Percentiles rank a stretch among this genome's conserved stretches.
phyloP scores from a whole-genome alignment of 2,113 vertebrate genomes.

The Hippopotamus amphibius region DNA sequence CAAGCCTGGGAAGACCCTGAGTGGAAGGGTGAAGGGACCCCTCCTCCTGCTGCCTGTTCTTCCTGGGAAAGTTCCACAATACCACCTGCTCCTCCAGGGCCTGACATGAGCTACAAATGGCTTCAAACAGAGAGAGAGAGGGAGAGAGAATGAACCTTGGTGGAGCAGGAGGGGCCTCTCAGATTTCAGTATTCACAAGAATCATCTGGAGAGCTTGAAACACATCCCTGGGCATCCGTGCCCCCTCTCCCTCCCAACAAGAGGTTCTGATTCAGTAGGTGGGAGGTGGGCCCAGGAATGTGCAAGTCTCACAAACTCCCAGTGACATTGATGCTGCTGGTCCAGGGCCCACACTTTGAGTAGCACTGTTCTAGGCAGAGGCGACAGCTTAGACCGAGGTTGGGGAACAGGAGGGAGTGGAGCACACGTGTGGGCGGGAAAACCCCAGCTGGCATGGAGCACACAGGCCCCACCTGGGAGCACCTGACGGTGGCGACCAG shows the following conservation, averaged over 20 bases:
- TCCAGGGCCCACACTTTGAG: not conserved
- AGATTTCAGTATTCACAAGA: not conserved
- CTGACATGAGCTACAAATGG: not conserved
- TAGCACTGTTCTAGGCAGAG: not conserved
- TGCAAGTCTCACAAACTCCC: rapidly evolving
- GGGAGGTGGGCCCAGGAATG: not conserved
- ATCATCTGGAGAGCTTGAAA: not conserved
- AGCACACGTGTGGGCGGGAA: rapidly evolving
- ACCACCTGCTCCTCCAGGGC: not conserved
- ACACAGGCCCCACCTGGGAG: not conserved
- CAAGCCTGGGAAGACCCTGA: not conserved
- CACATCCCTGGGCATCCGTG: not conserved
- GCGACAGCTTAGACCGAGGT: not conserved
- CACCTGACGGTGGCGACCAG: rapidly evolving
- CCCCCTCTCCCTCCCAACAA: rapidly evolving
- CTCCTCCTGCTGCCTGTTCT: not conserved
- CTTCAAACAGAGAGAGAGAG: not conserved
- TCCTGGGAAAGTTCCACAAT: not conserved
- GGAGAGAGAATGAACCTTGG: not conserved
- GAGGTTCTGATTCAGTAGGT: not conserved
- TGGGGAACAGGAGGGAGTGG: not conserved
- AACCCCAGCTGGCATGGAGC: not conserved
- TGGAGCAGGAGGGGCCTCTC: not conserved
- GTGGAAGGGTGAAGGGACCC: not conserved
- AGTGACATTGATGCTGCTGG: rapidly evolving